Conservation (phyloP, 2,888 invertebrate genomes). For the Pemphredon lugubris region DNA sequence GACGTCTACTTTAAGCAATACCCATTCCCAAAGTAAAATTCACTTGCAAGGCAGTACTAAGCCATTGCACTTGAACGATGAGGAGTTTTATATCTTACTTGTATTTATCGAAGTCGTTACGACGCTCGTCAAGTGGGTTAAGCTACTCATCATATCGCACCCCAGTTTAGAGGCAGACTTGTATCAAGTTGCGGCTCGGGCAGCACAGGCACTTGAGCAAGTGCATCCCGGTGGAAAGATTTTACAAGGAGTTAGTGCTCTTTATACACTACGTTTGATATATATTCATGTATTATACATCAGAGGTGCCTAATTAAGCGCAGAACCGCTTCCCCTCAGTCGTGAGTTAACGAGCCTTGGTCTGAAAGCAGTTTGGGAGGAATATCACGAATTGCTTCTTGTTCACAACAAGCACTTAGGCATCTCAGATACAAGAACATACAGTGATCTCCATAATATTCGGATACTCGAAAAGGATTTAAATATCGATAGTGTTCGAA, state of each 20-base stretch:
- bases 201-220: conserved; percentile 86
- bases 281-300: background rate
- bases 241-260: conserved; percentile 85
- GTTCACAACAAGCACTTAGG: too few relatives aligned
- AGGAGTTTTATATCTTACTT: conserved; percentile 88
- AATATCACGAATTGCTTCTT: too few relatives aligned
- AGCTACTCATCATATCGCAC: conserved; percentile 86
- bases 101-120: conserved; percentile 92
- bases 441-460: too few relatives aligned
- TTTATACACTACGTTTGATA: conserved; percentile 35
- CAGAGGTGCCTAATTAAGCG: too few relatives aligned
- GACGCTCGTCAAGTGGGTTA: conserved; percentile 92
- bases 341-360: too few relatives aligned
- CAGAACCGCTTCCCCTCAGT: too few relatives aligned
- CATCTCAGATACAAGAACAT: too few relatives aligned
- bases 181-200: conserved; percentile 88
- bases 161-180: conserved; percentile 87
- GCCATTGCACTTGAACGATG: conserved; percentile 83
- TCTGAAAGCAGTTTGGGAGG: too few relatives aligned
- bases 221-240: conserved; percentile 92
- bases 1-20: conserved; percentile 69
- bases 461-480: too few relatives aligned
- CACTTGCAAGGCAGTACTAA: conserved; percentile 81
- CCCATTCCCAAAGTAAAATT: conserved; percentile 60
- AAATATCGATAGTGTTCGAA: too few relatives aligned